phyloP scores from a whole-genome alignment of 2,888 invertebrate genomes.

The Mimas tiliae region DNA sequence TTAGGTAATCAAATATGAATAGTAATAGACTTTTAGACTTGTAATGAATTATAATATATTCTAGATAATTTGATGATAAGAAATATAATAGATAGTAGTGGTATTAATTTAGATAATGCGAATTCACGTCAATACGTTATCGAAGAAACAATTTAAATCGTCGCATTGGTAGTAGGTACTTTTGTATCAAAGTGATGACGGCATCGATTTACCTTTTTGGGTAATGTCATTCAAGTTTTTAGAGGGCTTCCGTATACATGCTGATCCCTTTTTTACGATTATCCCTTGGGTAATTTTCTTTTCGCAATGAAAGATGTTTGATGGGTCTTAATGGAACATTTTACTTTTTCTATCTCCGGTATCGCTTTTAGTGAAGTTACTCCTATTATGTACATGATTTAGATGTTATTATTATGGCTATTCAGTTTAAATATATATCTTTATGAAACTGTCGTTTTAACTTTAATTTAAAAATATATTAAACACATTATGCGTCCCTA shows the following conservation, averaged over 20 bases:
- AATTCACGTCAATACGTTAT: background rate
- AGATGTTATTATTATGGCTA: background rate
- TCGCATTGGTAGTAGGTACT: background rate
- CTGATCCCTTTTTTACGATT: constrained; percentile 27
- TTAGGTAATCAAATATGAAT: too few species aligned
- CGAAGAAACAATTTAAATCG: constrained; percentile 9
- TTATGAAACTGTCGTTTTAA: background rate
- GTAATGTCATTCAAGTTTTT: constrained; percentile 30
- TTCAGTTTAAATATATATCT: background rate
- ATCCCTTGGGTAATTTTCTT: constrained; percentile 24
- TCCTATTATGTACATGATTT: background rate
- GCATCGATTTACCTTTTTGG: constrained; percentile 19
- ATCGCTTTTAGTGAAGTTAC: constrained; percentile 6
- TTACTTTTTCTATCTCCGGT: constrained; percentile 4
- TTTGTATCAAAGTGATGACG: constrained; percentile 11
- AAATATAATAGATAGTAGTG: too few species aligned
- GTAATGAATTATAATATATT: too few species aligned
- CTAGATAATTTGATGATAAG: too few species aligned
- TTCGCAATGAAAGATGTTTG: constrained; percentile 20
- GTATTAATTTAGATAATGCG: background rate
- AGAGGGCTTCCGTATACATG: constrained; percentile 16
- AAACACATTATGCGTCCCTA: too few species aligned
- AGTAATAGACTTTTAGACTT: too few species aligned
- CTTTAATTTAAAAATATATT: too few species aligned
- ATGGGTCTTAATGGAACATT: constrained; percentile 20